phyloP scores from a whole-genome alignment of 2,888 invertebrate genomes.

The Pantelozetes paolii region DNA sequence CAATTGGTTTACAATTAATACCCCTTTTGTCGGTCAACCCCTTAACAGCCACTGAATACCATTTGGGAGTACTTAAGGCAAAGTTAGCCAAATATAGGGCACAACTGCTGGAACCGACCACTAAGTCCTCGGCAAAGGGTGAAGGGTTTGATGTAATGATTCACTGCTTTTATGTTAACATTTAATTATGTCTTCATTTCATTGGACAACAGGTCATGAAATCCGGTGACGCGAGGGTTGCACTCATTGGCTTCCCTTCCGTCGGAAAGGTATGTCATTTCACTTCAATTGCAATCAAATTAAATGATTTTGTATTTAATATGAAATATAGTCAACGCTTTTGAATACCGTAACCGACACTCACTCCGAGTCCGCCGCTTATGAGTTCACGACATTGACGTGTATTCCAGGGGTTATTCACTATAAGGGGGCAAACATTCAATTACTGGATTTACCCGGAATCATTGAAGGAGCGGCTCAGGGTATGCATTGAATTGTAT shows the following conservation, averaged over 20 bases:
- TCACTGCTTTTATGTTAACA: conserved; percentile 58
- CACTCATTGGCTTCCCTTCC: conserved; percentile 96
- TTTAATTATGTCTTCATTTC: too few species aligned
- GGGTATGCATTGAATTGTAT: conserved; percentile 51
- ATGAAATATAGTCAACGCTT: conserved; percentile 72
- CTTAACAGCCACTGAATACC: conserved; percentile 93
- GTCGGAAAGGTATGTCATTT: conserved; percentile 72
- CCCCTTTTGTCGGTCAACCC: not conserved
- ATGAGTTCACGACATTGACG: conserved; percentile 97
- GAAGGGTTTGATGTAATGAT: conserved; percentile 83
- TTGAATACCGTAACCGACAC: conserved; percentile 92
- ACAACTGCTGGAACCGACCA: conserved; percentile 86
- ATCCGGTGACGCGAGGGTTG: conserved; percentile 96
- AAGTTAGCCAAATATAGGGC: conserved; percentile 91
- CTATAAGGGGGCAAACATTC: conserved; percentile 97
- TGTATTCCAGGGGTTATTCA: conserved; percentile 98
- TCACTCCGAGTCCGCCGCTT: conserved; percentile 92
- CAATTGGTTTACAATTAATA: conserved; percentile 39
- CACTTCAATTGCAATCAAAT: conserved; percentile 17
- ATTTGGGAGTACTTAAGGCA: conserved; percentile 94
- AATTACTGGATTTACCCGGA: conserved; percentile 94
- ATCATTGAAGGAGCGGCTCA: conserved; percentile 99
- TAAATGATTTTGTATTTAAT: conserved; percentile 24
- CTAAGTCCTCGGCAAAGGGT: conserved; percentile 64
- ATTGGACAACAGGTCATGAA: conserved; percentile 69